Conservation (phyloP, 2,797 vertebrate species). For the Hapalemur alaotrensis region DNA sequence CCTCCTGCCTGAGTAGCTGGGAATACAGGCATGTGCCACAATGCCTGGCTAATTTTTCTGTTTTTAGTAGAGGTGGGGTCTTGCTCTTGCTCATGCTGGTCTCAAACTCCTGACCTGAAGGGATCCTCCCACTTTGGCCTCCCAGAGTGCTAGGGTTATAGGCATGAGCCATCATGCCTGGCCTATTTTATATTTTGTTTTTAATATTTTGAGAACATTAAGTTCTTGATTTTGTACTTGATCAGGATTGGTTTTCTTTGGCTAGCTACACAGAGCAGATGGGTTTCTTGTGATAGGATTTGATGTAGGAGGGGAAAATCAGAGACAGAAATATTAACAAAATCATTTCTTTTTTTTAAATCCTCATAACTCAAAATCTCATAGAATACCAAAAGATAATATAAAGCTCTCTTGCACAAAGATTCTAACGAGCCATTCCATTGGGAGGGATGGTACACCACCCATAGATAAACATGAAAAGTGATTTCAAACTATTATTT, state of each 20-base stretch:
- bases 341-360: background rate
- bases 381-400: background rate
- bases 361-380: slow-evolving; percentile 6
- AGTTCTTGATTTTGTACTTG: slow-evolving; percentile 22
- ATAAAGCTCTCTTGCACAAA: background rate
- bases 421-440: background rate
- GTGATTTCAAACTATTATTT: background rate
- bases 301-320: background rate
- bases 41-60: background rate
- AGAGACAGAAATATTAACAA: slow-evolving; percentile 27
- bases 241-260: slow-evolving; percentile 7
- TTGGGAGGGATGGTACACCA: background rate
- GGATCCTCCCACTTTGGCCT: background rate
- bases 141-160: background rate
- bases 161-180: no score
- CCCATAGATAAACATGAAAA: background rate
- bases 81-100: background rate
- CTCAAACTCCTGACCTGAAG: background rate
- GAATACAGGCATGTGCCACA: background rate
- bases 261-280: background rate
- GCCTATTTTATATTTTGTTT: background rate
- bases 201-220: slow-evolving; percentile 6
- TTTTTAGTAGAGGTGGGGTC: background rate
- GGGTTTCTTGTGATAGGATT: background rate
- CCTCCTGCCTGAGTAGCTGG: background rate